phyloP scores from a whole-genome alignment of 2,888 invertebrate species.

The Pyrrhosoma nymphula region DNA sequence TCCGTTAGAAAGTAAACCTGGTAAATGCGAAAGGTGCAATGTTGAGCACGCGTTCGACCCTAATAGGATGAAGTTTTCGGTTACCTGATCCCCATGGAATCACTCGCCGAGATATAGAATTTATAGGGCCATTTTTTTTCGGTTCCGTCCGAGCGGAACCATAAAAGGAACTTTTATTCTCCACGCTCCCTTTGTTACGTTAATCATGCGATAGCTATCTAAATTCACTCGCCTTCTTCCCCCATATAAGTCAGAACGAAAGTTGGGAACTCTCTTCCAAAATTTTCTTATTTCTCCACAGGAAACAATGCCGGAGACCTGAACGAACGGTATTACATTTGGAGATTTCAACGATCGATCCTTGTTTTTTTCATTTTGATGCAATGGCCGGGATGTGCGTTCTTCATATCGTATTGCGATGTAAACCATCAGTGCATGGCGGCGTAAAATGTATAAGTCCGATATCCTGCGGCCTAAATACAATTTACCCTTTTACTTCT shows the following conservation, averaged over 20 bases:
- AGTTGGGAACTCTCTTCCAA: neutral
- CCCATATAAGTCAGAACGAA: neutral
- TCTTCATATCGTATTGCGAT: too few relatives aligned
- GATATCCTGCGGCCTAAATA: too few relatives aligned
- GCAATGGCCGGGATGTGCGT: too few relatives aligned
- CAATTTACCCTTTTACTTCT: too few relatives aligned
- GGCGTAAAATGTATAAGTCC: too few relatives aligned
- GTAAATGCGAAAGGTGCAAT: neutral
- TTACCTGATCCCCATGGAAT: neutral
- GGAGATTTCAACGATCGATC: conserved; percentile 13
- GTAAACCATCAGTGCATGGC: too few relatives aligned
- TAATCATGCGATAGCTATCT: conserved; percentile 14
- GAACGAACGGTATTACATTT: neutral
- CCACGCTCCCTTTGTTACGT: conserved; percentile 9
- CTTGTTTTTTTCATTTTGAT: too few relatives aligned
- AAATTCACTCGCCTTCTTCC: neutral
- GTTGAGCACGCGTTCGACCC: neutral
- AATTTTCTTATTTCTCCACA: neutral
- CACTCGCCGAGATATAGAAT: neutral
- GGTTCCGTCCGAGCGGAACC: conserved; percentile 1
- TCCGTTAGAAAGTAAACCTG: neutral
- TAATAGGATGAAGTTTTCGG: neutral
- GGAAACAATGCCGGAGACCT: neutral
- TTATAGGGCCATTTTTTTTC: neutral
- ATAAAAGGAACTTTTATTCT: neutral